Evolutionary conservation across 2,113 vertebrate genomes (phyloP).

Genomic region (Noturus placidus): DNA sequence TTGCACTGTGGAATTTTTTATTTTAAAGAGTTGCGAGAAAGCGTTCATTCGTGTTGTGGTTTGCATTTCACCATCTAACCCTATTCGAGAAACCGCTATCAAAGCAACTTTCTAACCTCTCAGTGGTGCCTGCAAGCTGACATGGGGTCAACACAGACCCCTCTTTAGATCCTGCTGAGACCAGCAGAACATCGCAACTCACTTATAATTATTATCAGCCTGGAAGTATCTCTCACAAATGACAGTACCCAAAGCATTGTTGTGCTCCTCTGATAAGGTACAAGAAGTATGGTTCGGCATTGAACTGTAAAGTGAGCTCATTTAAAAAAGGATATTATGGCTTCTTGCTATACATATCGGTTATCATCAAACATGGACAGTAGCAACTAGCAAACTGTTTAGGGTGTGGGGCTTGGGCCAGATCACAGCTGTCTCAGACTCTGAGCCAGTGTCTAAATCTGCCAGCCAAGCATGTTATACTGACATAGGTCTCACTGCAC

Average conservation of each 20-base stretch:
- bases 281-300: not conserved
- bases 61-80: not conserved
- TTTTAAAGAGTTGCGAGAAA: not conserved
- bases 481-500: not conserved
- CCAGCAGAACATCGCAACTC: not conserved
- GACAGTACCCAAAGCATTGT: not conserved
- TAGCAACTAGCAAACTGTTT: not conserved
- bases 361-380: not conserved
- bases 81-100: not conserved
- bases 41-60: not conserved
- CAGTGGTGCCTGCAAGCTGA: not conserved
- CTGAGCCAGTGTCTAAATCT: not conserved
- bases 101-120: not conserved
- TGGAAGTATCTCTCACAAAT: not conserved
- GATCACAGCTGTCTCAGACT: constrained; percentile 12
- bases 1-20: not conserved
- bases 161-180: not conserved
- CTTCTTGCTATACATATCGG: not conserved
- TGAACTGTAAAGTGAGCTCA: not conserved
- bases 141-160: not conserved
- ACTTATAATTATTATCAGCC: not conserved
- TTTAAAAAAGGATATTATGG: not conserved
- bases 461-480: constrained; percentile 2
- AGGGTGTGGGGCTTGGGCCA: not conserved
- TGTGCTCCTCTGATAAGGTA: not conserved